phyloP scores from a whole-genome alignment of 2,888 invertebrate genomes.

The Pollenia angustigena region DNA sequence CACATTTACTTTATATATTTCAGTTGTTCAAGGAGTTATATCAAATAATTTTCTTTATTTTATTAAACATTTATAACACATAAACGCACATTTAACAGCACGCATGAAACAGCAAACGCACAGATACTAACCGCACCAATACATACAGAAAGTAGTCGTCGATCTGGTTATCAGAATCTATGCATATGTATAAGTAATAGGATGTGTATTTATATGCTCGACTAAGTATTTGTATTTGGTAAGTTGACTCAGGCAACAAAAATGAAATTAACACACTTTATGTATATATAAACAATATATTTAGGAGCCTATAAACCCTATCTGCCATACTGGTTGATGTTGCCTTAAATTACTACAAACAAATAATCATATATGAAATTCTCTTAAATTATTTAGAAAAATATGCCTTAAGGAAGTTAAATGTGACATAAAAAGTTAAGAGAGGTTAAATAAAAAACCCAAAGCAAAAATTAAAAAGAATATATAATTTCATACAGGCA shows the following conservation, averaged over 20 bases:
- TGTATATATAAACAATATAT: conserved; percentile 61
- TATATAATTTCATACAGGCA: neutral
- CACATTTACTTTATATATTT: neutral
- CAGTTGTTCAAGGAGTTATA: conserved; percentile 27
- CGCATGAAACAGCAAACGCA: conserved; percentile 23
- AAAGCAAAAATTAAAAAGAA: conserved; percentile 15
- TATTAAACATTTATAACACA: conserved; percentile 54
- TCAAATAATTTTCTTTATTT: conserved; percentile 57
- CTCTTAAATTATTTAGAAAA: conserved; percentile 65
- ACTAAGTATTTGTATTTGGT: conserved; percentile 1
- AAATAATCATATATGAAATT: conserved; percentile 57
- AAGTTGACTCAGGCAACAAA: conserved; percentile 50
- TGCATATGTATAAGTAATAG: neutral
- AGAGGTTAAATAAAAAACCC: conserved; percentile 29
- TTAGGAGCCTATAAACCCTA: conserved; percentile 47
- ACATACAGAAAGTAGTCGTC: conserved; percentile 5
- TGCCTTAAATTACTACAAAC: conserved; percentile 46
- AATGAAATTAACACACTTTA: conserved; percentile 66
- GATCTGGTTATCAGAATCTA: neutral
- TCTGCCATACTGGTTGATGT: neutral
- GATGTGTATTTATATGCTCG: neutral
- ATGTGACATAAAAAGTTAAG: conserved; percentile 5
- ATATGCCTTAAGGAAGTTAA: conserved; percentile 5
- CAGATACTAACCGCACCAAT: neutral
- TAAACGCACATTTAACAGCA: neutral